Conservation (phyloP, 2,797 vertebrate species). For the Acestrorhynchus altus region DNA sequence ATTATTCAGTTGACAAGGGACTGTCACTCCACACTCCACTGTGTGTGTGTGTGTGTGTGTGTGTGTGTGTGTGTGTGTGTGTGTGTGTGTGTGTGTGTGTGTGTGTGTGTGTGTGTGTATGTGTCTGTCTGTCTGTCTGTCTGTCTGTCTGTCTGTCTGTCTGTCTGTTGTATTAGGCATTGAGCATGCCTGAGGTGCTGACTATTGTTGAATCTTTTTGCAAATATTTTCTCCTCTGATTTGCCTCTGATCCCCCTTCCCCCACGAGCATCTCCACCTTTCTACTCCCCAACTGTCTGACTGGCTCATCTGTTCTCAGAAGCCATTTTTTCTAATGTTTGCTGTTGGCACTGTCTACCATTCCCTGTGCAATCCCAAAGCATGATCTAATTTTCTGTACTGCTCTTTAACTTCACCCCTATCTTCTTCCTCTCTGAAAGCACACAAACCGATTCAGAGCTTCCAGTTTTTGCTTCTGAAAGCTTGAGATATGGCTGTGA, state of each 20-base stretch:
- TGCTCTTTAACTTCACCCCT: not conserved
- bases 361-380: constrained; percentile 7
- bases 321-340: not conserved
- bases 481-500: not conserved
- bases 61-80: constrained; percentile 25
- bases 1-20: constrained; percentile 15
- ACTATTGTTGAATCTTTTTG: constrained; percentile 18
- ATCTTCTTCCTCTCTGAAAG: not conserved
- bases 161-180: not conserved
- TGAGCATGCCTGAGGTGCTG: constrained; percentile 15
- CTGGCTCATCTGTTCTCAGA: constrained; percentile 5
- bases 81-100: constrained; percentile 28
- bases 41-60: constrained; percentile 25
- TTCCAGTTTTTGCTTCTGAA: not conserved
- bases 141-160: constrained; percentile 19
- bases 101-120: too few species aligned
- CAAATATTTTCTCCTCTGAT: constrained; percentile 24
- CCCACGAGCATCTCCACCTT: not conserved
- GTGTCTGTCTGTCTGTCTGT: too few species aligned
- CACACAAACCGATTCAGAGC: not conserved
- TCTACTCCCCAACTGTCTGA: not conserved
- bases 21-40: too few species aligned
- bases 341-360: not conserved
- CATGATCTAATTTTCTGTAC: constrained; percentile 18
- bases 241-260: not conserved